phyloP scores from a whole-genome alignment of 2,888 invertebrate genomes.

The Eristalis arbustorum region DNA sequence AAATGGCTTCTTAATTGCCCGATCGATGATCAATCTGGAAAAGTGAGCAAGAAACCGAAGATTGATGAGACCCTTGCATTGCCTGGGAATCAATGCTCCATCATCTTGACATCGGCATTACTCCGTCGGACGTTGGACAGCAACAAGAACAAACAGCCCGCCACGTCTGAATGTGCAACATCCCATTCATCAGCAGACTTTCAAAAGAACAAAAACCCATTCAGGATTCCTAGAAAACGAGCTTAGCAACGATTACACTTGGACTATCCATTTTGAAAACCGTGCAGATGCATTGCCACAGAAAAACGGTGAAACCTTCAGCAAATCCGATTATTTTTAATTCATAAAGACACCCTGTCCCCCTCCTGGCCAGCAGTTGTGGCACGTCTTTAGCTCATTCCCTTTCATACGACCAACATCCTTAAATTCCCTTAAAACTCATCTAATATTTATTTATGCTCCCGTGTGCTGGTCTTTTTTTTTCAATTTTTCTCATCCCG shows the following conservation, averaged over 20 bases:
- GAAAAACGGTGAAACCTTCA: neutral
- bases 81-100: too few species aligned
- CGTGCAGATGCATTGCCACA: neutral
- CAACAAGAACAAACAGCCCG: too few species aligned
- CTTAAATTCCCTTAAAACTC: constrained; percentile 41
- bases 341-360: neutral
- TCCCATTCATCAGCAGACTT: neutral
- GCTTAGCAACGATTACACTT: neutral
- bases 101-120: too few species aligned
- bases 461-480: constrained; percentile 7
- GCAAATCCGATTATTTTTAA: neutral
- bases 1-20: too few species aligned
- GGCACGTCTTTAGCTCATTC: neutral
- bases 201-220: neutral
- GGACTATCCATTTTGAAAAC: neutral
- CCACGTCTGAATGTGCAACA: neutral
- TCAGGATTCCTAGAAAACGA: neutral
- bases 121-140: too few species aligned
- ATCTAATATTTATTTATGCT: constrained; percentile 53
- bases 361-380: neutral
- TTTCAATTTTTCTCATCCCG: neutral
- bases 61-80: too few species aligned
- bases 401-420: neutral
- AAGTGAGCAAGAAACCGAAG: too few species aligned
- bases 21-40: too few species aligned